These are phyloP conservation scores for Drosophila saltans DNA, from an alignment of 1,140 invertebrate genomes.

Conservation along the genomic window DNA sequence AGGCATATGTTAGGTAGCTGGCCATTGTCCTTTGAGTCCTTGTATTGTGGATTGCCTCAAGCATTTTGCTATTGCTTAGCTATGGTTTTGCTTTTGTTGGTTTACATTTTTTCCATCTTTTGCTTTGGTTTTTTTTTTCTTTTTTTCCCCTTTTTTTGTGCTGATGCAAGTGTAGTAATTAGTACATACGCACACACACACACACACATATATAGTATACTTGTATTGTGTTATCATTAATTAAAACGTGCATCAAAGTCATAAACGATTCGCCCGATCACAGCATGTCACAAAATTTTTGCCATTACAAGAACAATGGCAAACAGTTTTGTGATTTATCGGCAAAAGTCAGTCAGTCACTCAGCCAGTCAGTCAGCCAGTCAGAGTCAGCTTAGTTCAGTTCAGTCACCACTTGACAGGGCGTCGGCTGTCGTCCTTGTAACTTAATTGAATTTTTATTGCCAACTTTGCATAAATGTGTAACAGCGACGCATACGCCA, in stretches of 20 bases:
- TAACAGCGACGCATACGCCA: constrained; percentile 56
- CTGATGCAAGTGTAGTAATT: constrained; percentile 16
- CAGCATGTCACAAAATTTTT: constrained; percentile 74
- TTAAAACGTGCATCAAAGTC: constrained; percentile 81
- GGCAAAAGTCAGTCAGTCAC: constrained; percentile 17
- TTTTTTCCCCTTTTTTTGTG: background rate
- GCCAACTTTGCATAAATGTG: constrained; percentile 79
- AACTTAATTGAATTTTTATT: constrained; percentile 81
- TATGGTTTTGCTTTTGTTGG: constrained; percentile 33
- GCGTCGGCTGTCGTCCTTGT: constrained; percentile 54
- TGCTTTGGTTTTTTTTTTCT: background rate
- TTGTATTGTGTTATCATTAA: constrained; percentile 71
- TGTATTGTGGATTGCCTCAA: constrained; percentile 36
- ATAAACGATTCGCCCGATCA: constrained; percentile 42
- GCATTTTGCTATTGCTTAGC: constrained; percentile 9
- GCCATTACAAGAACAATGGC: constrained; percentile 21
- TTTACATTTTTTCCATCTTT: constrained; percentile 25
- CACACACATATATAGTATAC: constrained; percentile 1
- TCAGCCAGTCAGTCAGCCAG: background rate
- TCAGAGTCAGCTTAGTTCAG: background rate
- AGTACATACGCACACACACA: constrained; percentile 30
- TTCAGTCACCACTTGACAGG: constrained; percentile 58
- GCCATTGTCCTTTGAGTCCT: constrained; percentile 55
- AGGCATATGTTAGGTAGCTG: constrained; percentile 33
- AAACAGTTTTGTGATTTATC: constrained; percentile 52